Base-by-base conservation (phyloP, 2,113 vertebrate species). In the Euleptes europaea region DNA sequence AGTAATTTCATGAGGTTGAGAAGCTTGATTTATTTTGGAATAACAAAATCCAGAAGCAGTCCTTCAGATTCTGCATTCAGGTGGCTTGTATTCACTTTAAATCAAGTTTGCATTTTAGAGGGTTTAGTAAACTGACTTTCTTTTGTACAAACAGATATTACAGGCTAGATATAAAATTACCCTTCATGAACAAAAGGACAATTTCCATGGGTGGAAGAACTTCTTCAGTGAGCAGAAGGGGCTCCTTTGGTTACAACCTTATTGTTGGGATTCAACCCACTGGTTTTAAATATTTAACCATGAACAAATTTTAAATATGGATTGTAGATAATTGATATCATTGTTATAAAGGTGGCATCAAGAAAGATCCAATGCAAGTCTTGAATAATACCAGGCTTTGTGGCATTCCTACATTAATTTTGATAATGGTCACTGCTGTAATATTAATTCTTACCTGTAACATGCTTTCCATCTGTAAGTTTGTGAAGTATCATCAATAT, bases 401-500 rank as follows among this genome's bases (percentile, higher is more conserved):
- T 92, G 90, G 78, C 80, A 78, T 93, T 85, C 83, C 84, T 95
- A 86, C 5, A 47, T 94, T 94, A 85, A 90, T 92, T 91, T 90
- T 89, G 93, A 86, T 67, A 88, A 49, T 69, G 87, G 93, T 94
- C 92, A 94, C 84, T 93, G 87, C 57, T 89, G 82, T 63, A 90
- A 92, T 90, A 88, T 94, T 93, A 95, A 33, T 84, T 94, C 80
- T 38, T 80, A 71, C 44, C 80, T 15, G 8, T 1, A 78, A 81
- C 35, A 80, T 23, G 73, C 54, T 95, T 95, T 95, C 94, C 90
- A 93, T 91, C 87, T 86, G 87, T 80, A 88, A 90, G 84, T 88
- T 80, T 66, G 15, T 77, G 80, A 74, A 71, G 60, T 87, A 78
- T 82, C 88, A 40, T 57, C 21, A 81, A 11, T 86, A 87, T 74